Evolutionary conservation across 2,888 invertebrate species (phyloP).

Genomic region (Tanytarsus gracilentus): DNA sequence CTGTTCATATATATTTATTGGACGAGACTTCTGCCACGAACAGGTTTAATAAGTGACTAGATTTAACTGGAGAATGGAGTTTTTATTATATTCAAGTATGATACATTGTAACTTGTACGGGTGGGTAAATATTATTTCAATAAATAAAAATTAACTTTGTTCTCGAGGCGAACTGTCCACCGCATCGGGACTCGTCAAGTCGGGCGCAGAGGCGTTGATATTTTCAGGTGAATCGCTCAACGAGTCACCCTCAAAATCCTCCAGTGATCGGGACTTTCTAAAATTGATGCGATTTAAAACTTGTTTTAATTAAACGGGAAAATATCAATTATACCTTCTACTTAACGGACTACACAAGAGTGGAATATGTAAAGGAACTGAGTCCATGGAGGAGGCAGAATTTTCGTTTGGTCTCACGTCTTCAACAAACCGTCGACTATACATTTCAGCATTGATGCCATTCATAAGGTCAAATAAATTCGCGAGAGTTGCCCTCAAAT

Average conservation of each 20-base stretch:
- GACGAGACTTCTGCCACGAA: no score
- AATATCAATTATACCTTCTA: not conserved
- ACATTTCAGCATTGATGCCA: slow-evolving; percentile 20
- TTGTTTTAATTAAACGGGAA: not conserved
- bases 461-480: slow-evolving; percentile 38
- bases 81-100: no score
- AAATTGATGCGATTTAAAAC: no score
- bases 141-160: not conserved
- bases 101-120: no score
- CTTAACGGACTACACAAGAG: not conserved
- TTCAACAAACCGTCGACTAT: not conserved
- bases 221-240: not conserved
- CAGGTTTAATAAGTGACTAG: no score
- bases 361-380: slow-evolving; percentile 11
- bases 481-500: slow-evolving; percentile 38
- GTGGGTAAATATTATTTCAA: no score
- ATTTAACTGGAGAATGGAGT: no score
- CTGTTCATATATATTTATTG: no score
- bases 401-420: slow-evolving; percentile 1
- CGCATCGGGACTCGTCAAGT: not conserved
- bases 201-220: slow-evolving; percentile 12
- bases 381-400: slow-evolving; percentile 22
- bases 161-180: not conserved
- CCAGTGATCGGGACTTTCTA: slow-evolving; percentile 14
- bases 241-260: slow-evolving; percentile 10